Percentiles rank a stretch among this genome's conserved stretches.
These are phyloP conservation scores for Cyanoliseus patagonus DNA, from an alignment of 2,113 vertebrate species.

Conservation along the genomic window DNA sequence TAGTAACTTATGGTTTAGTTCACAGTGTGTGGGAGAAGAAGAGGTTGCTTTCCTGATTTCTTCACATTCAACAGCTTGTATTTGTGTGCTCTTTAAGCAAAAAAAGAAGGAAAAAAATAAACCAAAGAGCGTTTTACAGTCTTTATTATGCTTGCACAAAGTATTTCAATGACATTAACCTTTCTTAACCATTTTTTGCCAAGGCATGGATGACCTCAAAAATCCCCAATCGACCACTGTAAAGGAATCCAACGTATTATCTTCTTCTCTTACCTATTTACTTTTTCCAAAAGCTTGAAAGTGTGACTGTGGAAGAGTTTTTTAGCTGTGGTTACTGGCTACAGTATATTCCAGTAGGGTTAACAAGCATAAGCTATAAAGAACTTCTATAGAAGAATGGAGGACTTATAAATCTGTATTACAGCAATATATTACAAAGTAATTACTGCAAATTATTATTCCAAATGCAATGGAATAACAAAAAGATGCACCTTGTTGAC, in stretches of 20 bases:
- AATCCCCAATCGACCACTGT: background rate
- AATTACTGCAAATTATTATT: background rate
- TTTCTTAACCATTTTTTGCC: background rate
- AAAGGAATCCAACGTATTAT: background rate
- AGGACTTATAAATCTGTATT: background rate
- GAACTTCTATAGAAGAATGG: background rate
- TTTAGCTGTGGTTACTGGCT: background rate
- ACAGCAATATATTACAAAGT: background rate
- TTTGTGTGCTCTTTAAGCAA: background rate
- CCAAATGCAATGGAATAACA: background rate
- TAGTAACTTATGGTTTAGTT: constrained; percentile 27
- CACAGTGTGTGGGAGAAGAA: constrained; percentile 38
- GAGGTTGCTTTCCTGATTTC: constrained; percentile 12
- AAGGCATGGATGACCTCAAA: background rate
- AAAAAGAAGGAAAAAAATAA: background rate
- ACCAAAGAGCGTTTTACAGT: background rate
- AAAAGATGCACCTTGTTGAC: background rate
- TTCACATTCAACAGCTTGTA: constrained; percentile 10
- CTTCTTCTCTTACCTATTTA: background rate
- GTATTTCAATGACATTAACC: background rate
- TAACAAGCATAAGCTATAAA: background rate
- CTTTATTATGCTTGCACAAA: background rate
- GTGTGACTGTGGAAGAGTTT: background rate
- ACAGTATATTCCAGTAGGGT: background rate
- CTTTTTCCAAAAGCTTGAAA: background rate